Evolutionary conservation across 2,113 vertebrate species (phyloP).

Genomic region (Cervus canadensis): DNA sequence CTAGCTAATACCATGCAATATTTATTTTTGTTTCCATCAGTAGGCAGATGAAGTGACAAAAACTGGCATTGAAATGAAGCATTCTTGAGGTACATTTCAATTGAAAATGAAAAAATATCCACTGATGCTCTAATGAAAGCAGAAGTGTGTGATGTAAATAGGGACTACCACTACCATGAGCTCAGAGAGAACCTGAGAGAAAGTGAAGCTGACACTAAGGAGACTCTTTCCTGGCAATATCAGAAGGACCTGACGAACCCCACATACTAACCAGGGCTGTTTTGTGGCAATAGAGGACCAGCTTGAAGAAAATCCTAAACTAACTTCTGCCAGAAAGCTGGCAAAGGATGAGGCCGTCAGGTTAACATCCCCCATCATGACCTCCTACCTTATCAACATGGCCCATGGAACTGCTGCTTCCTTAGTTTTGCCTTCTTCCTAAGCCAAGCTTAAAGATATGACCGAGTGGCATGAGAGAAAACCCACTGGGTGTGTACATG

Average conservation of each 20-base stretch:
- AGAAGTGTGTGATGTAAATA: not conserved
- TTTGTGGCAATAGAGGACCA: not conserved
- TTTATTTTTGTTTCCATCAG: not conserved
- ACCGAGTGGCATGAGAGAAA: not conserved
- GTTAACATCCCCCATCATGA: not conserved
- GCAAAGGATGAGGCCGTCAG: not conserved
- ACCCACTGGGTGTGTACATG: accelerated
- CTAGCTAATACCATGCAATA: not conserved
- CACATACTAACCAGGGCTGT: not conserved
- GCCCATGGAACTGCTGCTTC: not conserved
- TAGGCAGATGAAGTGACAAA: not conserved
- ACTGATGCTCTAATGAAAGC: not conserved
- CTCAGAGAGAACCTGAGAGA: not conserved
- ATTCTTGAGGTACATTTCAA: not conserved
- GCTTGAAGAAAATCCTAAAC: not conserved
- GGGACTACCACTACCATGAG: not conserved
- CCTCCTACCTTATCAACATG: not conserved
- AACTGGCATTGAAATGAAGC: not conserved
- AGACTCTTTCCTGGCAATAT: not conserved
- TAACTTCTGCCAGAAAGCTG: not conserved
- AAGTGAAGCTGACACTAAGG: not conserved
- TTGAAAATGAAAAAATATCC: not conserved
- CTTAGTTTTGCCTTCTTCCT: not conserved
- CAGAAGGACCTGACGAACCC: not conserved
- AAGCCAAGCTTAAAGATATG: not conserved